phyloP scores from a whole-genome alignment of 2,797 vertebrate genomes.

The Emys orbicularis region DNA sequence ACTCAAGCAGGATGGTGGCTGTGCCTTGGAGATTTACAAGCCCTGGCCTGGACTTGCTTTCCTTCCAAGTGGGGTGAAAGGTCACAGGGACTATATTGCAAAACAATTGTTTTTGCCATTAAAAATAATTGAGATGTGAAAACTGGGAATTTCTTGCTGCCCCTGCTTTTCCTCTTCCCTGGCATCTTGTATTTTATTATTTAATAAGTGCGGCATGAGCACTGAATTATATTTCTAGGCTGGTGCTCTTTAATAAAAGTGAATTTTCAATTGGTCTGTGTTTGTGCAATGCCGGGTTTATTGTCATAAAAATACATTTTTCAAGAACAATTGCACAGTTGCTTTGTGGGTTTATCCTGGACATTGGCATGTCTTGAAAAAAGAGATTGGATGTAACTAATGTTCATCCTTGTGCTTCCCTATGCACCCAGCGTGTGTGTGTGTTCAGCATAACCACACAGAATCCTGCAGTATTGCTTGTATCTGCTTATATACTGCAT shows the following conservation, averaged over 20 bases:
- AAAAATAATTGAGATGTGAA: not conserved
- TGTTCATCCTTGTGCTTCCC: not conserved
- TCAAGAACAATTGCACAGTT: not conserved
- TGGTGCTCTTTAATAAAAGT: not conserved
- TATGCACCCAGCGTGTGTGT: not conserved
- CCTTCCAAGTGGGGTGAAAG: not conserved
- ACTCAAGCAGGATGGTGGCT: not conserved
- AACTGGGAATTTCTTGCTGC: not conserved
- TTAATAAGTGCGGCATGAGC: not conserved
- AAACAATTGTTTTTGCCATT: not conserved
- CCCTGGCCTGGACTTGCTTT: not conserved
- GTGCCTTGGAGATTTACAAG: not conserved
- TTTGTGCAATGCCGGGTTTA: not conserved
- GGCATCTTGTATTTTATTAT: not conserved
- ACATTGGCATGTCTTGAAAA: not conserved
- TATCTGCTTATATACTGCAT: not conserved
- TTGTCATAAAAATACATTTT: not conserved
- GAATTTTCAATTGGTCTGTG: not conserved
- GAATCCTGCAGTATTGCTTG: not conserved
- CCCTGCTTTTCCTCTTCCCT: no score
- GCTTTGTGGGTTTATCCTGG: not conserved
- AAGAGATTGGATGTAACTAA: no score
- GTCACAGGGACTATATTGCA: not conserved
- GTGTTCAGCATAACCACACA: not conserved
- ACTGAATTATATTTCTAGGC: not conserved